Evolutionary conservation across 2,888 invertebrate species (phyloP), one percentile per base, ranked within the genome.

Genomic region (Anagyrus pseudococci): DNA sequence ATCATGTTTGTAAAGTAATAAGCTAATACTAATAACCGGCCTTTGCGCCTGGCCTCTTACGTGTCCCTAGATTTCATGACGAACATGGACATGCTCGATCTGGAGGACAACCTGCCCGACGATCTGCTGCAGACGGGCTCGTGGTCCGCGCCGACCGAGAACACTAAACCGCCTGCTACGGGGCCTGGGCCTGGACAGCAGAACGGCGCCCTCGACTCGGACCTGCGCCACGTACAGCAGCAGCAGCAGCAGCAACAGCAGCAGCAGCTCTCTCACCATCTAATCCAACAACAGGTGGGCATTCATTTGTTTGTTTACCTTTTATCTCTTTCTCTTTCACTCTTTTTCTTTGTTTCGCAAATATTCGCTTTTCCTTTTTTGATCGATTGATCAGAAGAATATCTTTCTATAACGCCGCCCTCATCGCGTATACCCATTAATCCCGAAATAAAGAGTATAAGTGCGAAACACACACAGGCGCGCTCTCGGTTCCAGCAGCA

Each of bases 61-160:
- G 8, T 13, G 10, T 37, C 8, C 33, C 10, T 83, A 89, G 92
- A 92, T 87, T 88, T 90, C 81, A 88, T 91, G 81, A 89, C 92
- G 71, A 92, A 90, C 84, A 88, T 89, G 81, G 91, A 91, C 79
- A 92, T 93, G 87, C 91, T 92, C 81, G 92, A 93, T 83, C 86
- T 95, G 82, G 95, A 95, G 83, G 93, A 94, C 83, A 92, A 94
- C 82, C 87, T 96, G 73, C 95, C 95, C 48, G 94, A 95, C 83
- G 95, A 95, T 82, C 85, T 96, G 71, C 91, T 94, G 82, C 87
- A 89, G 62, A 59, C 62, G 47, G 47, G 62, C 25, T 86, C 88
- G 72, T 93, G 93, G 92, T 88, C 89, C 66, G 81, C 85, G 60
- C 78, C 81, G 29, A 79, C 82, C 37, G 90, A 91, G 65, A 84